Evolutionary conservation across 1,140 invertebrate genomes (phyloP).

Genomic region (Macrosteles quadrilineatus): DNA sequence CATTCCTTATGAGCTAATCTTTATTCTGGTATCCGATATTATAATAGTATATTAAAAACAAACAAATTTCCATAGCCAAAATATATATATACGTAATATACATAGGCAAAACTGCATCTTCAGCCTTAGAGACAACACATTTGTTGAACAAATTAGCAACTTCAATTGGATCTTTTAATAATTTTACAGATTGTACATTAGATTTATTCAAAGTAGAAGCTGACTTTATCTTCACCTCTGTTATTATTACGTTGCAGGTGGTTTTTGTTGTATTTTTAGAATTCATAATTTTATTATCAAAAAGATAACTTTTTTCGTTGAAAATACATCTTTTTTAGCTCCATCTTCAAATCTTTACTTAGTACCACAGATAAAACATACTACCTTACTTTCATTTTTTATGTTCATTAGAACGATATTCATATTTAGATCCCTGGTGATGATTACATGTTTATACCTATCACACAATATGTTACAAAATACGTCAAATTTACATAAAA

Average conservation of each 20-base stretch:
- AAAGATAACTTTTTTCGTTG: not conserved
- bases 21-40: too few relatives aligned
- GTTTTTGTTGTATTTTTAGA: not conserved
- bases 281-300: not conserved
- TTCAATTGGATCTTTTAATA: not conserved
- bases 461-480: too few relatives aligned
- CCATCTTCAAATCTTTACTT: not conserved
- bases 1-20: too few relatives aligned
- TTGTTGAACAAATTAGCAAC: not conserved
- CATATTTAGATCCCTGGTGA: not conserved
- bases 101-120: not conserved
- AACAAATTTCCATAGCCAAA: too few relatives aligned
- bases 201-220: not conserved
- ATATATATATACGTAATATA: too few relatives aligned
- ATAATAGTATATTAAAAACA: too few relatives aligned
- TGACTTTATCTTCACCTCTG: not conserved
- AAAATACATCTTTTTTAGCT: not conserved
- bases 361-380: not conserved
- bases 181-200: not conserved
- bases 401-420: not conserved
- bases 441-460: too few relatives aligned
- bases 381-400: not conserved
- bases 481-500: too few relatives aligned
- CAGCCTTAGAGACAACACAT: not conserved
- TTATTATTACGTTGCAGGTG: not conserved